Conservation (phyloP, 2,797 vertebrate species). For the Lutjanus argentimaculatus region DNA sequence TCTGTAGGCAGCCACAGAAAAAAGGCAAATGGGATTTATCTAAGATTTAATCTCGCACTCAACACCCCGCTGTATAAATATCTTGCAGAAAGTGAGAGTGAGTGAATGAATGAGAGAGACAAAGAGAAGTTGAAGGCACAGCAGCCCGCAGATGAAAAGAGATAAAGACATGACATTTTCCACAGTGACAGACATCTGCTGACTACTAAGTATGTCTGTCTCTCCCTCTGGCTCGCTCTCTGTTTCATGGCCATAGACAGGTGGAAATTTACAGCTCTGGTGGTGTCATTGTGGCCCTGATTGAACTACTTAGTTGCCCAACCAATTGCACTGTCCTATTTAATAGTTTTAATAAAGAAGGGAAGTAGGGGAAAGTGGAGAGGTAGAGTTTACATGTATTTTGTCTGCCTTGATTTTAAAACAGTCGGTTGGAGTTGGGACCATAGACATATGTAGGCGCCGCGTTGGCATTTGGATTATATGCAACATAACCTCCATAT, state of each 20-base stretch:
- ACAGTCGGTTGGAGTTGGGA: not conserved
- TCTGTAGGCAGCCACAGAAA: not conserved
- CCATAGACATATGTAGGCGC: no score
- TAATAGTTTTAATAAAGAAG: not conserved
- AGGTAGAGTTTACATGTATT: not conserved
- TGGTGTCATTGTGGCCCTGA: constrained; percentile 27
- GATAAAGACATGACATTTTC: constrained; percentile 65
- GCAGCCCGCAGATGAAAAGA: constrained; percentile 47
- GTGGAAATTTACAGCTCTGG: constrained; percentile 70
- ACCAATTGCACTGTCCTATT: constrained; percentile 18
- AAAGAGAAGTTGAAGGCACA: constrained; percentile 21
- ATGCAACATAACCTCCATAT: no score
- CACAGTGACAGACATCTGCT: constrained; percentile 62
- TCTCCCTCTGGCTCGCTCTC: not conserved
- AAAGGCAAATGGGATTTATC: not conserved
- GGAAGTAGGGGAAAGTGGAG: not conserved
- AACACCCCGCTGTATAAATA: not conserved
- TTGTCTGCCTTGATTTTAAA: not conserved
- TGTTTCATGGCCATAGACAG: not conserved
- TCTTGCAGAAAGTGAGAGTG: constrained; percentile 8
- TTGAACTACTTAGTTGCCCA: not conserved
- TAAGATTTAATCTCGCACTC: not conserved
- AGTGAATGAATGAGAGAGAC: not conserved
- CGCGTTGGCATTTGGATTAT: no score
- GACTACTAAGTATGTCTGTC: constrained; percentile 55